phyloP scores from a whole-genome alignment of 2,797 vertebrate genomes.

The Uromys caudimaculatus region DNA sequence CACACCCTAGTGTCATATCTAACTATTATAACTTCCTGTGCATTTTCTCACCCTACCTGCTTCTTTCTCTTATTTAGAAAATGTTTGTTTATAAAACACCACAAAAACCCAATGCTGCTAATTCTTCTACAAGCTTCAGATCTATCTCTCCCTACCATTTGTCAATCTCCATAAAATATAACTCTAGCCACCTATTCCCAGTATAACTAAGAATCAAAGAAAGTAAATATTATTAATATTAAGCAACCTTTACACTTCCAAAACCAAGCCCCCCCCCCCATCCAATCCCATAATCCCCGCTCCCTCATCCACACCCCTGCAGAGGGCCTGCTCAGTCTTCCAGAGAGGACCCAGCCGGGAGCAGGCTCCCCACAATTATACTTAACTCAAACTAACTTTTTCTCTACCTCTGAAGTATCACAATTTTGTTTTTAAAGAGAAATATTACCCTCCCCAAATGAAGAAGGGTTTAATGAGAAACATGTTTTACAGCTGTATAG shows the following conservation, averaged over 20 bases:
- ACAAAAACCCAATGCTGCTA: background rate
- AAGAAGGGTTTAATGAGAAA: background rate
- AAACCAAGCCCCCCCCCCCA: no score
- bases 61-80: conserved; percentile 33
- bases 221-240: no score
- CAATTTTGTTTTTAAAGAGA: background rate
- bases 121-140: background rate
- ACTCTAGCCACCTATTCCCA: background rate
- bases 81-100: background rate
- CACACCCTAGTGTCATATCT: background rate
- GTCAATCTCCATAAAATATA: background rate
- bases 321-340: background rate
- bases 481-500: background rate
- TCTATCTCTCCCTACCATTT: background rate
- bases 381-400: background rate
- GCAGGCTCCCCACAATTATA: background rate
- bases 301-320: no score
- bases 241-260: no score
- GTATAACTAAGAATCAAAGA: no score
- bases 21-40: background rate
- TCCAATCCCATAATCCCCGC: no score
- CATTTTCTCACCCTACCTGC: background rate
- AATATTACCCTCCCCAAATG: background rate
- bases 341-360: background rate
- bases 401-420: background rate